Evolutionary conservation across 2,797 vertebrate genomes (phyloP).

Genomic region (Nyctalus aviator): DNA sequence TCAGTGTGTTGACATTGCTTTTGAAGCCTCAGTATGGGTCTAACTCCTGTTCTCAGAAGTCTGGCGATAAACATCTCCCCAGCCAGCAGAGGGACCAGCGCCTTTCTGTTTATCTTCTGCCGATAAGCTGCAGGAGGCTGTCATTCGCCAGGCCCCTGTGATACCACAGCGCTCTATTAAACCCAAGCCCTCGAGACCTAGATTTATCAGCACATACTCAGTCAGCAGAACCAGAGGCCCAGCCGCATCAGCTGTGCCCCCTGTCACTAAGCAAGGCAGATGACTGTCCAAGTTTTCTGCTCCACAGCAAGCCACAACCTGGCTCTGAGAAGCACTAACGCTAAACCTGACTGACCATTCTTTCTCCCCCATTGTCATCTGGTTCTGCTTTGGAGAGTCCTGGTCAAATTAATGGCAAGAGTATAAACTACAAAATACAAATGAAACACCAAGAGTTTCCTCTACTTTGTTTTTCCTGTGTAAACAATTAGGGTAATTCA

Average conservation of each 20-base stretch:
- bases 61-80: slow-evolving; percentile 75
- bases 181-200: slow-evolving; percentile 11
- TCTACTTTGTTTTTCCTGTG: slow-evolving; percentile 11
- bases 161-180: slow-evolving; percentile 34
- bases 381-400: slow-evolving; percentile 33
- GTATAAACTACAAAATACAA: not conserved
- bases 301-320: not conserved
- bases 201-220: slow-evolving; percentile 51
- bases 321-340: not conserved
- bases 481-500: slow-evolving; percentile 19
- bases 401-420: slow-evolving; percentile 33
- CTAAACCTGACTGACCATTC: not conserved
- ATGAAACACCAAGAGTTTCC: slow-evolving; percentile 47
- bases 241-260: not conserved
- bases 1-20: slow-evolving; percentile 79
- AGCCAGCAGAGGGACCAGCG: slow-evolving; percentile 32
- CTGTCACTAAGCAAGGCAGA: not conserved
- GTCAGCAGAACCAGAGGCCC: slow-evolving; percentile 67
- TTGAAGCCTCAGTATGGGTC: slow-evolving; percentile 69
- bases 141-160: slow-evolving; percentile 61
- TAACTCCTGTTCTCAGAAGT: slow-evolving; percentile 31
- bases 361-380: not conserved
- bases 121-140: slow-evolving; percentile 66
- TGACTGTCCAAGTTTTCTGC: not conserved
- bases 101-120: slow-evolving; percentile 78